These are phyloP conservation scores for Elephantulus edwardii DNA, from an alignment of 2,113 vertebrate species.

Conservation along the genomic window DNA sequence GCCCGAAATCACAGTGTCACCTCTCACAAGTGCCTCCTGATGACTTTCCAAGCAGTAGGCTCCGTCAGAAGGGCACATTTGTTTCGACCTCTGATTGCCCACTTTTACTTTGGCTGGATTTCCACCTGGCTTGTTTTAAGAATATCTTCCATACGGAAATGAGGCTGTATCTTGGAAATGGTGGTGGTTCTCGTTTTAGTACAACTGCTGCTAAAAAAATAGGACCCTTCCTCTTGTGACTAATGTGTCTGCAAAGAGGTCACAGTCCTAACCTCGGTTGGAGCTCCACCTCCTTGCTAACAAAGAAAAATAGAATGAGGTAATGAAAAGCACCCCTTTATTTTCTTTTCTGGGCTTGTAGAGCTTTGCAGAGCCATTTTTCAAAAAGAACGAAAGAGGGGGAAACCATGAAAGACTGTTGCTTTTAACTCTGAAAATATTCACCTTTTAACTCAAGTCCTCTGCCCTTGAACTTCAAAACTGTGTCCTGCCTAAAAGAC, in stretches of 20 bases:
- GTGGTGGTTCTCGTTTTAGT: neutral
- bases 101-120: constrained; percentile 1
- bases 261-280: constrained; percentile 47
- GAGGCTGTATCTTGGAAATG: neutral
- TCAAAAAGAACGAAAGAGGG: neutral
- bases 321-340: neutral
- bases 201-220: neutral
- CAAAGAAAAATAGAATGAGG: constrained; percentile 66
- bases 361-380: constrained; percentile 36
- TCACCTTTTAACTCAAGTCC: constrained; percentile 70
- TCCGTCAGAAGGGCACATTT: constrained; percentile 30
- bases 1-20: constrained; percentile 46
- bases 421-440: constrained; percentile 72
- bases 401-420: constrained; percentile 66
- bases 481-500: constrained; percentile 67
- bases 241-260: neutral
- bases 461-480: constrained; percentile 68
- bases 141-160: neutral
- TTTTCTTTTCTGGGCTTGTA: constrained; percentile 31
- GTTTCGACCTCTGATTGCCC: neutral
- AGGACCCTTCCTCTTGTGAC: neutral
- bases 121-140: neutral
- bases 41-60: constrained; percentile 18
- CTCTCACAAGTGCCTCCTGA: neutral
- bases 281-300: constrained; percentile 66